Evolutionary conservation across 2,113 vertebrate genomes (phyloP), one percentile per base, ranked within the genome.

Genomic region (Archilochus colubris): DNA sequence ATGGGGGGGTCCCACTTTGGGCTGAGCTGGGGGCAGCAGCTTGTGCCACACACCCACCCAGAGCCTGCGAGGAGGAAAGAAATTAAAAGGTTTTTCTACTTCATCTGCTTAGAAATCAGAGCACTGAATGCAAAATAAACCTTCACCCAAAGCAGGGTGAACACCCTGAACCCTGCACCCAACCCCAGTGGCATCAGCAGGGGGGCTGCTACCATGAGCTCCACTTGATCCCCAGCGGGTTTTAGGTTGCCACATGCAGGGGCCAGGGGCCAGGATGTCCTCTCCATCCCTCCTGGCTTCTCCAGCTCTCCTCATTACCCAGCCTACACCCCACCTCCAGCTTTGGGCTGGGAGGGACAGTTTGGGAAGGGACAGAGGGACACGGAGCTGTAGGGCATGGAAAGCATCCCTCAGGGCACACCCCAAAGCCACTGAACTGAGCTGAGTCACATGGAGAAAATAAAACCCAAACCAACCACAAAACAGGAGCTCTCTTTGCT

Each of bases 1-100:
- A 30, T 40, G 40, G 9, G 5, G 8, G 16, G 11, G 27, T 24
- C 48, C 33, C 0, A 0, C 28, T 82, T 43, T 0, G 15, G 63
- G 62, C 14, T 21, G 43, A 89, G 70, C 46, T 2, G 14, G 6
- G 0, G 5, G 57, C 1, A 5, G 63, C 46, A 75, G 55, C 74
- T 72, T 7, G 2, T n/a, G 44, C 44, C 19, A 1, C 51, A 30
- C 61, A 43, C 27, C 28, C 22, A 5, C 11, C 51, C 10, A 4
- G 23, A 81, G 33, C 28, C 54, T 10, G 14, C 1, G 5, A 17
- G 15, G 59, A 31, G 27, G 23, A 50, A 28, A 64, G 28, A 38
- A 50, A 79, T 36, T 5, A 11, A 6, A 22, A 28, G 33, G 15
- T 48, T 88, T 95, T 74, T 33, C 40, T 55, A 20, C 6, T 3